Evolutionary conservation across 2,888 invertebrate species (phyloP), one percentile per base, ranked within the genome.

Genomic region (Hylaea fasciaria): DNA sequence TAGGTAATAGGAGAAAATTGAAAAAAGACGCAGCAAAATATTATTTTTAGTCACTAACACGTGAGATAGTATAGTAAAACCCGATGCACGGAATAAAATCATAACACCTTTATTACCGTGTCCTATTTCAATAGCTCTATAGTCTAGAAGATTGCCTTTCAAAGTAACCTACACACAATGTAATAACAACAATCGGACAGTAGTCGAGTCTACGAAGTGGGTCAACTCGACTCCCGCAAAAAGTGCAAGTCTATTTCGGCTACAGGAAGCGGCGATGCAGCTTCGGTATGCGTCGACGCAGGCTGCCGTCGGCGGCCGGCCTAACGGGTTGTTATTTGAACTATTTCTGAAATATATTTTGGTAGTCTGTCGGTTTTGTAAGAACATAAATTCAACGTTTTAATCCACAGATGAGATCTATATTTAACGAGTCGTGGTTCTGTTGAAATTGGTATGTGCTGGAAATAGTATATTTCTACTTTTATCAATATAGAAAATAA

Each of bases 181-280:
- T 37, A n/a, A 37, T 4, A 37, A 37, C 11, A n/a, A 37, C 1
- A 1, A 35, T 35, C 35, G 1, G 35, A n/a, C 37, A 37, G 37
- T n/a, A 45, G 48, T 49, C 2, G 43, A 39, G 47, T 13, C 40
- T 17, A 35, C 51, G 55, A 68, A 64, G 55, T 69, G 50, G 69
- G 66, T 57, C 67, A 60, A 11, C 16, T 9, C 45, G 43, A 44
- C 58, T 22, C 22, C 49, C 28, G 55, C 62, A 69, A 69, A 69
- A 69, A 65, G 61, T 62, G 51, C 51, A 54, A 39, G 61, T 60
- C 65, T 67, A 69, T 69, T 69, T 69, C 62, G 45, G 57, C 43
- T 49, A 43, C 64, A 60, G 65, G 65, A 67, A 65, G 55, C 47
- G 47, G 44, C 29, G 46, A 28, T 62, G 66, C 66, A 65, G 58